phyloP scores from a whole-genome alignment of 2,888 invertebrate species.

The Chaetoderma sp. region DNA sequence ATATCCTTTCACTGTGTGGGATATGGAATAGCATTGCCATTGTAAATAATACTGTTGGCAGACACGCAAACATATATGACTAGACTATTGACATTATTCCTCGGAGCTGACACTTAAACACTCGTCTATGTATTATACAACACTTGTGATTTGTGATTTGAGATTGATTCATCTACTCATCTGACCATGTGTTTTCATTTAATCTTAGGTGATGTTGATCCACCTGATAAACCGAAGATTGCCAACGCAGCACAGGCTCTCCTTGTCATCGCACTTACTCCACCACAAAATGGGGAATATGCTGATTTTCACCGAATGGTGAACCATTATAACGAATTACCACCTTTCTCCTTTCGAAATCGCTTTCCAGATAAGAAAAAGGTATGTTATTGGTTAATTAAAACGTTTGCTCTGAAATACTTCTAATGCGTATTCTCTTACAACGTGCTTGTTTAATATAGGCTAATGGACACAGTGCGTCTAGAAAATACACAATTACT shows the following conservation, averaged over 20 bases:
- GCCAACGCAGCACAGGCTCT: conserved; percentile 79
- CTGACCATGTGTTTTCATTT: background rate
- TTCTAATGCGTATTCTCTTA: too few relatives aligned
- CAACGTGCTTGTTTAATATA: too few relatives aligned
- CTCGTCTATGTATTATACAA: too few relatives aligned
- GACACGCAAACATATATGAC: too few relatives aligned
- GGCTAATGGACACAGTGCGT: too few relatives aligned
- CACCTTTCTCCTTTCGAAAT: conserved; percentile 84
- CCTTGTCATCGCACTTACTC: conserved; percentile 89
- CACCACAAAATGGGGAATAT: conserved; percentile 75
- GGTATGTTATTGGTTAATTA: conserved; percentile 16
- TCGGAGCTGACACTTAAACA: too few relatives aligned
- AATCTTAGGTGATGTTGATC: conserved; percentile 46
- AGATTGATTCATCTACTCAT: background rate
- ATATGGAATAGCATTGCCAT: too few relatives aligned
- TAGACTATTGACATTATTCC: too few relatives aligned
- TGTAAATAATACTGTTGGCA: too few relatives aligned
- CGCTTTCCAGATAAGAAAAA: conserved; percentile 68
- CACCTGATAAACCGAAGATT: conserved; percentile 43
- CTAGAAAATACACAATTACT: too few relatives aligned
- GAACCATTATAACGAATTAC: conserved; percentile 80
- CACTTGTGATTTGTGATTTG: too few relatives aligned
- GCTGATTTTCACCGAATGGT: conserved; percentile 85
- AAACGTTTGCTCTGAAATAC: background rate
- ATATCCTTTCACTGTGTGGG: too few relatives aligned